Evolutionary conservation across 2,888 invertebrate species (phyloP).

Genomic region (Drosophila ustulata): DNA sequence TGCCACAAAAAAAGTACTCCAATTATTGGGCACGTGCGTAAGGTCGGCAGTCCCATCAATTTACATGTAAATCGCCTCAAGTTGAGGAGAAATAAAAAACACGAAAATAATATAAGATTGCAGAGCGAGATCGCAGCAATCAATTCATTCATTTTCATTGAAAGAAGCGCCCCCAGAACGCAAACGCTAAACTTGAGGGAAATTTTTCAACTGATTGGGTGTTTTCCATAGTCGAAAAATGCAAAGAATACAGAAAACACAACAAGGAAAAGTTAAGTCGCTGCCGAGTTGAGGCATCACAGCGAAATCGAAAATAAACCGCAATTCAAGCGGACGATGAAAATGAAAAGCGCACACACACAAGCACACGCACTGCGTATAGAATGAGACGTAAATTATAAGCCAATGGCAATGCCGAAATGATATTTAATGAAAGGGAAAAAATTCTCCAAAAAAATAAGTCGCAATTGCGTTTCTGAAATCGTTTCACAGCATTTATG

Average conservation of each 20-base stretch:
- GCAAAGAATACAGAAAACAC: slow-evolving; percentile 12
- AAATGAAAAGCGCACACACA: slow-evolving; percentile 16
- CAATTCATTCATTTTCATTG: slow-evolving; percentile 61
- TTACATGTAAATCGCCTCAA: slow-evolving; percentile 65
- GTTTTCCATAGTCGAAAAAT: slow-evolving; percentile 28
- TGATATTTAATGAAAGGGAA: slow-evolving; percentile 40
- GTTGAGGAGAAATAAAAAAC: slow-evolving; percentile 28
- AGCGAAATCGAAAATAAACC: slow-evolving; percentile 54
- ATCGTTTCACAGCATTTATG: slow-evolving; percentile 19
- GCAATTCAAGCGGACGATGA: slow-evolving; percentile 44
- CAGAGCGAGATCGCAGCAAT: slow-evolving; percentile 49
- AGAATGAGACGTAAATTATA: slow-evolving; percentile 36
- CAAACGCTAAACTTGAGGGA: slow-evolving; percentile 38
- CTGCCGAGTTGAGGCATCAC: slow-evolving; percentile 2
- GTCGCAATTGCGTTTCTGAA: slow-evolving; percentile 2
- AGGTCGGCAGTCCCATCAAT: slow-evolving; percentile 59
- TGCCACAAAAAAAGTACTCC: slow-evolving; percentile 38
- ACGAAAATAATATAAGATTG: slow-evolving; percentile 25
- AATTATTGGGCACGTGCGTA: slow-evolving; percentile 68
- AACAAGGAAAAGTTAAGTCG: slow-evolving; percentile 35
- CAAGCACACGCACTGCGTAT: background rate
- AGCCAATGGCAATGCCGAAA: slow-evolving; percentile 28
- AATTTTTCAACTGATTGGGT: slow-evolving; percentile 50
- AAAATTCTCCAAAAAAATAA: background rate
- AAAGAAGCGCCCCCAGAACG: slow-evolving; percentile 20